Percentiles rank a stretch among this genome's conserved stretches.
Conservation (phyloP, 1,140 invertebrate species). For the Drosophila saltans region DNA sequence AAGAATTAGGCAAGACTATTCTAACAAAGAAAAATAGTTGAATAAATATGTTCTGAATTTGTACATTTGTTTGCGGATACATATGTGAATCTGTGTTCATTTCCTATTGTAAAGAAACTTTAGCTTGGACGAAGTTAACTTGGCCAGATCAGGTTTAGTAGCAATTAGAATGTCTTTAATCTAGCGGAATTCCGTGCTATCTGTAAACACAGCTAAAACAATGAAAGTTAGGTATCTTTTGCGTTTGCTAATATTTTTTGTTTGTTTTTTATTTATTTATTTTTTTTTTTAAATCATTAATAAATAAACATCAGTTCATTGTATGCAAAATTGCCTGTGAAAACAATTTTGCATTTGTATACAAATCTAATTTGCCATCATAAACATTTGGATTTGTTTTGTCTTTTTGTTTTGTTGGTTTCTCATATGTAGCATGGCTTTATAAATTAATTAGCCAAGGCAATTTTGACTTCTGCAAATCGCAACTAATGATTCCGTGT, state of each 20-base stretch:
- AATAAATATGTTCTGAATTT: too few species aligned
- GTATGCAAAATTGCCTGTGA: constrained; percentile 70
- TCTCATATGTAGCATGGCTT: constrained; percentile 51
- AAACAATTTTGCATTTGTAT: constrained; percentile 42
- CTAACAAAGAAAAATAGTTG: too few species aligned
- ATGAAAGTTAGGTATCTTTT: constrained; percentile 14
- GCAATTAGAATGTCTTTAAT: neutral
- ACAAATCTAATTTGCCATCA: constrained; percentile 73
- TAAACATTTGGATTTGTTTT: constrained; percentile 72
- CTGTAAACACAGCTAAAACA: neutral
- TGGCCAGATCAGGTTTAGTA: neutral
- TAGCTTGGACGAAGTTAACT: too few species aligned
- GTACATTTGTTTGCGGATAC: too few species aligned
- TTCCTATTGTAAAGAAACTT: too few species aligned
- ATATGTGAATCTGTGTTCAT: too few species aligned
- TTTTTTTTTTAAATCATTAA: constrained; percentile 64
- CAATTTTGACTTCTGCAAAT: constrained; percentile 41
- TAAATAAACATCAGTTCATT: constrained; percentile 50
- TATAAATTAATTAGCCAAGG: constrained; percentile 78
- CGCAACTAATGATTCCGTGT: constrained; percentile 59
- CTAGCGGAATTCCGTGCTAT: neutral
- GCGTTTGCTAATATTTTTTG: constrained; percentile 39
- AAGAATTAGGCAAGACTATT: too few species aligned
- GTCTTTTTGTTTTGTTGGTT: constrained; percentile 45
- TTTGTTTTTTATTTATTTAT: constrained; percentile 47